A percentile compares a stretch with the other conserved stretches of the same genome.
Evolutionary conservation across 2,113 vertebrate species (phyloP).

Genomic region (Monopterus albus): DNA sequence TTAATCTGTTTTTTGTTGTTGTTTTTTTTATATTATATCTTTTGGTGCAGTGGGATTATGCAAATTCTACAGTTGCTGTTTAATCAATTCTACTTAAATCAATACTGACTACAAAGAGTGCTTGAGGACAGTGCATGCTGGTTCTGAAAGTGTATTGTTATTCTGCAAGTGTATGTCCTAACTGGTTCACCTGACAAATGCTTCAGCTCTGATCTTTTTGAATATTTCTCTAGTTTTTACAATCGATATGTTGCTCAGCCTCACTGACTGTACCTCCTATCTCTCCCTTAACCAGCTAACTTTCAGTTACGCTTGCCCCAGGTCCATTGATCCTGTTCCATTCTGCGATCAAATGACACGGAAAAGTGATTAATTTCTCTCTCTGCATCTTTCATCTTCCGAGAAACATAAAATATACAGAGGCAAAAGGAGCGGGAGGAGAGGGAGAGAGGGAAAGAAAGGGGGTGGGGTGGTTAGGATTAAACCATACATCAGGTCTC

Average conservation of each 20-base stretch:
- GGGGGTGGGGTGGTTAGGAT: constrained; percentile 27
- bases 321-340: constrained; percentile 75
- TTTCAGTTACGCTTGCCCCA: constrained; percentile 51
- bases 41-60: constrained; percentile 48
- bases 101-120: constrained; percentile 69
- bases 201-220: constrained; percentile 21
- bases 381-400: constrained; percentile 78
- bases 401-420: constrained; percentile 62
- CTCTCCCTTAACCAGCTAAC: constrained; percentile 54
- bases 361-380: constrained; percentile 77
- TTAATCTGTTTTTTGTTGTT: constrained; percentile 28
- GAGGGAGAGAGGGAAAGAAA: constrained; percentile 7
- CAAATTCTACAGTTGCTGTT: constrained; percentile 51
- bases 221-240: constrained; percentile 44
- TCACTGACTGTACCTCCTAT: constrained; percentile 19
- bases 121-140: constrained; percentile 11
- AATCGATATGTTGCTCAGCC: constrained; percentile 51
- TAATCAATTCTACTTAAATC: constrained; percentile 75
- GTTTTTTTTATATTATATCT: constrained; percentile 36
- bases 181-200: constrained; percentile 36
- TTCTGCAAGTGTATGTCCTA: constrained; percentile 49
- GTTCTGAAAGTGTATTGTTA: constrained; percentile 46
- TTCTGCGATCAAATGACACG: constrained; percentile 79
- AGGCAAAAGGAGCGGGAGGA: constrained; percentile 42
- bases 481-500: constrained; percentile 65